Evolutionary conservation across 2,888 invertebrate species (phyloP), one percentile per base, ranked within the genome.

Genomic region (Diadegma fenestrale): DNA sequence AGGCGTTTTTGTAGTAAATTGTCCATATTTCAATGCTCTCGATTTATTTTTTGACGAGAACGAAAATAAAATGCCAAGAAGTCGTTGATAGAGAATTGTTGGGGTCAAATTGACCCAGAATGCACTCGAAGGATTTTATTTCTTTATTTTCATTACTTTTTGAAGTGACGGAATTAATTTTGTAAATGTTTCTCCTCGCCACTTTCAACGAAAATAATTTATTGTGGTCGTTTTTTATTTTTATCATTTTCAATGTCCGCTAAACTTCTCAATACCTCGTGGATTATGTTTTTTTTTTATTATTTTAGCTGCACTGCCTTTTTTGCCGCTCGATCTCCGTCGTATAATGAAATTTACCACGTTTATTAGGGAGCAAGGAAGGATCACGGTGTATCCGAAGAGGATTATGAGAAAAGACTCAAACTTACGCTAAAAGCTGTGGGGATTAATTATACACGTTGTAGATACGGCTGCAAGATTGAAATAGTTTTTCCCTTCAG

Each of bases 381-480:
- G 17, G 41, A 61, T 43, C 22, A 41, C 37, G 10, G 37, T 37
- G 54, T 26, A 8, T 0, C 45, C 17, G 30, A 30, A 26, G 43
- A 22, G 45, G 54, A 54, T 54, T 43, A 43, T 51, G 33, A 51
- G 19, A 43, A 45, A 30, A 33, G 63, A n/a, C 51, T 17, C 2
- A 10, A 37, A 22, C 54, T 41, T 73, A 26, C 61, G 58, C 30
- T 72, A 54, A 73, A 54, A 45, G n/a, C 43, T 41, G 51, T 54
- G 66, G 64, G 22, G 58, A 54, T 80, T 66, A 73, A 80, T 80
- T 80, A 80, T 26, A 33, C 43, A 43, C 80, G 63, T 26, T 69
- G 26, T 43, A 45, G 78, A 69, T 72, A 41, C 22, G 51, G 14
- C 41, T 22, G 64, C 48, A n/a, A 37, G 12, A 72, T 54, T 64